Evolutionary conservation across 1,140 invertebrate genomes (phyloP), one percentile per base, ranked within the genome.

Genomic region (Vanessa tameamea): DNA sequence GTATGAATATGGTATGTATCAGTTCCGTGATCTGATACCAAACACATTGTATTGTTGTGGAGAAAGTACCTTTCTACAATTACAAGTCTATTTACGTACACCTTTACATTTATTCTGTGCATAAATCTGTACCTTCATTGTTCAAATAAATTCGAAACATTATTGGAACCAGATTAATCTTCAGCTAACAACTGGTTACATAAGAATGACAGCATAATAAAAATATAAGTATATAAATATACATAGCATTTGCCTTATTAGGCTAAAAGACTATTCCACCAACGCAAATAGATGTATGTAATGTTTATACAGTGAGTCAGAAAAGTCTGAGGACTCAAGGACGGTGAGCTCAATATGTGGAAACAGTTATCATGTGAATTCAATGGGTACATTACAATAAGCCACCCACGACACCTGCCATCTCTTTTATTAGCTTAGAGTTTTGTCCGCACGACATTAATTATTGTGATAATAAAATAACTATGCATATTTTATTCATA

Each of bases 301-400:
- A 83, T 90, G 80, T 89, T 91, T 88, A 84, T 84, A 83, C 72
- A 85, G 80, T 92, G 90, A 92, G 88, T 92, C 90, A 92, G 86
- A 43, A 11, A 82, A 71, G 79, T 73, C 75, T 76, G 75, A 78
- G 74, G 81, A 85, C 82, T 80, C 89, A 92, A 92, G 90, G 90
- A 89, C 88, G 79, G 79, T 83, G 83, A 87, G 86, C 84, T 89
- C 82, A 86, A 80, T 81, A 80, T 77, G 68, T 80, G 78, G 72
- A 82, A 77, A 82, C 72, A 78, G 79, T 81, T 84, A 86, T 84
- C 81, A 90, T 85, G 80, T 86, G 81, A 88, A 89, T 88, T 87
- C 78, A 81, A 86, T 89, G 82, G 81, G 78, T 23, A 81, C 75
- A 73, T 73, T 86, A 81, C 68, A 82, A 82, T 82, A 72, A 76